Conservation (phyloP, 2,113 vertebrate genomes). For the Heterochromis multidens region DNA sequence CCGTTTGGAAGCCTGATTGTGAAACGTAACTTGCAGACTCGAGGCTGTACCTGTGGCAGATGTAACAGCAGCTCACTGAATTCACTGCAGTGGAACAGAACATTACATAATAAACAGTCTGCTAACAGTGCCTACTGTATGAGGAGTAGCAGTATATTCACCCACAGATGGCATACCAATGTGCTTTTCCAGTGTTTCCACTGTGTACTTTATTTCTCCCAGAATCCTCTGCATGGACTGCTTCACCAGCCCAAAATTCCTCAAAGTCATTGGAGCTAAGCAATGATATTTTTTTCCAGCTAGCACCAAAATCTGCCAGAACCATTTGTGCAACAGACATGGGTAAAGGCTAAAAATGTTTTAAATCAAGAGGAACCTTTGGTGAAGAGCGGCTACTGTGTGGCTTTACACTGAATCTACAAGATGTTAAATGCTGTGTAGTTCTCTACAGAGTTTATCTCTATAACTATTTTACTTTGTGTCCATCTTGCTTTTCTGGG, state of each 20-base stretch:
- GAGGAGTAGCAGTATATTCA: neutral
- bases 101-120: neutral
- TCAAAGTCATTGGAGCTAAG: neutral
- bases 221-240: neutral
- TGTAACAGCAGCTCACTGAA: neutral
- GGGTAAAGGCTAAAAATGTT: neutral
- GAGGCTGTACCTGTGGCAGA: neutral
- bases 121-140: neutral
- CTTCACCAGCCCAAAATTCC: neutral
- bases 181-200: neutral
- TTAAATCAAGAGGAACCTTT: neutral
- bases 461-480: too few relatives aligned
- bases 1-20: neutral
- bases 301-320: neutral
- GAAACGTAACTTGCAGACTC: neutral
- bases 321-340: neutral
- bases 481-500: too few relatives aligned
- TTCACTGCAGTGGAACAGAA: neutral
- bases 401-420: too few relatives aligned
- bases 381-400: neutral
- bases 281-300: neutral
- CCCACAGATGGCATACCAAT: neutral
- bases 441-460: too few relatives aligned
- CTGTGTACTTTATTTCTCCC: neutral
- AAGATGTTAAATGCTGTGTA: too few relatives aligned